Conservation (phyloP, 2,797 vertebrate genomes). For the Channa striata region DNA sequence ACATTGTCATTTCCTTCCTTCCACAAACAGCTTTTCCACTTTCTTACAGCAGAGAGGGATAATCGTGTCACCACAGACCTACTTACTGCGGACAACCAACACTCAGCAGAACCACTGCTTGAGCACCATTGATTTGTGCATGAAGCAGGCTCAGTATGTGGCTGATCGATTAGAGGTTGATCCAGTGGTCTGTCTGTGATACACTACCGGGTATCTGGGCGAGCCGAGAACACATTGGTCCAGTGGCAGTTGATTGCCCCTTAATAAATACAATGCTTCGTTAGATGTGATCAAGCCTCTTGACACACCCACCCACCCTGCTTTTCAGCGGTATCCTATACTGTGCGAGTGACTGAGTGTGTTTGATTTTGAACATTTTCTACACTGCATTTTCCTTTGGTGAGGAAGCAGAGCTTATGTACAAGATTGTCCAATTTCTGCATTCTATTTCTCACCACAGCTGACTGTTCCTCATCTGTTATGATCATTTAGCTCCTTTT, state of each 20-base stretch:
- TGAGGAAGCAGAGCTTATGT: slow-evolving; percentile 26
- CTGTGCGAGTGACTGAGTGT: neutral
- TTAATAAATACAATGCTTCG: slow-evolving; percentile 15
- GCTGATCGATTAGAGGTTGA: slow-evolving; percentile 26
- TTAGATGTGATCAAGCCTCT: slow-evolving; percentile 19
- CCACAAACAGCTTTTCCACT: neutral
- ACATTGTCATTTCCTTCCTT: slow-evolving; percentile 1
- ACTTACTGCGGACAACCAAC: slow-evolving; percentile 23
- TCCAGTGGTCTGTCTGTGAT: slow-evolving; percentile 6
- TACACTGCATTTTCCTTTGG: slow-evolving; percentile 21
- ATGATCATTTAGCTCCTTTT: slow-evolving; percentile 8
- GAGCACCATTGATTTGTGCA: slow-evolving; percentile 8
- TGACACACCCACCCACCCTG: neutral
- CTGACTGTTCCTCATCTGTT: slow-evolving; percentile 11
- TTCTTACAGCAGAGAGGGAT: slow-evolving; percentile 1
- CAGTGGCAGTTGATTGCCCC: slow-evolving; percentile 28
- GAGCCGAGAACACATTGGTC: slow-evolving; percentile 17
- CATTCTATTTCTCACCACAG: slow-evolving; percentile 10
- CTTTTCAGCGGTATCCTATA: slow-evolving; percentile 1
- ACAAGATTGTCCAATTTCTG: slow-evolving; percentile 15
- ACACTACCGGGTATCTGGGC: neutral
- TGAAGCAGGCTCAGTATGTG: neutral
- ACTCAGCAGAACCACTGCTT: neutral
- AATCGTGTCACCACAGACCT: slow-evolving; percentile 34
- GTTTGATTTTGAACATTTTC: slow-evolving; percentile 32